Base-by-base conservation (phyloP, 2,888 invertebrate genomes). In the Matsumyia berberina region DNA sequence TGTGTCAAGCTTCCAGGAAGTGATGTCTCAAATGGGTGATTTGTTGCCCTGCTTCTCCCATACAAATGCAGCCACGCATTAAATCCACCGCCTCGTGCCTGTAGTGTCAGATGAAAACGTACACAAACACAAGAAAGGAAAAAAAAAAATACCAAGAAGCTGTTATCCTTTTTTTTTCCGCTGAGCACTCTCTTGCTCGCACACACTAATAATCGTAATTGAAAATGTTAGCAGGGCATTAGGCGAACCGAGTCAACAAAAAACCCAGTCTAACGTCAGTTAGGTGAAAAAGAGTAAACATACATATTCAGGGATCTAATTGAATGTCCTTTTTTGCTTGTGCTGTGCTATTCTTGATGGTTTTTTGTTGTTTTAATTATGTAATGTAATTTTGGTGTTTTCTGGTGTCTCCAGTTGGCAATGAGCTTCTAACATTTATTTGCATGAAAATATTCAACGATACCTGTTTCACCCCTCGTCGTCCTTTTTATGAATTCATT, bases 141-240 rank as follows among this genome's bases (percentile, higher is more conserved):
- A 44, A 39, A 53, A 53, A 51, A 51, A 53, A 37, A 31, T n/a
- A 17, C 15, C 46, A 12, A 55, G 46, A 15, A 53, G 62, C 35
- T 51, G 57, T 35, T 70, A 62, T 57, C 24, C 51, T 42, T 76
- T 70, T 37, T 57, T 62, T 24, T 24, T 24, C n/a, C n/a, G 53
- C 12, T 46, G n/a, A 81, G 51, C 35, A 64, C 51, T 72, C 64
- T 76, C 46, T 24, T 4, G 72, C 58, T 42, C 42, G 57, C 51
- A 62, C 66, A 42, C 42, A 76, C 66, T 76, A 76, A 81, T 81
- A 81, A 70, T 76, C 46, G 57, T 81, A 81, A 81, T 81, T 76
- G 76, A 70, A 70, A 76, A 70, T 70, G 69, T 76, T 58, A 58
- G 64, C 62, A 73, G 29, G 42, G 64, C 62, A 64, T 70, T 67